Evolutionary conservation across 2,113 vertebrate genomes (phyloP).

Genomic region (Notothenia coriiceps): DNA sequence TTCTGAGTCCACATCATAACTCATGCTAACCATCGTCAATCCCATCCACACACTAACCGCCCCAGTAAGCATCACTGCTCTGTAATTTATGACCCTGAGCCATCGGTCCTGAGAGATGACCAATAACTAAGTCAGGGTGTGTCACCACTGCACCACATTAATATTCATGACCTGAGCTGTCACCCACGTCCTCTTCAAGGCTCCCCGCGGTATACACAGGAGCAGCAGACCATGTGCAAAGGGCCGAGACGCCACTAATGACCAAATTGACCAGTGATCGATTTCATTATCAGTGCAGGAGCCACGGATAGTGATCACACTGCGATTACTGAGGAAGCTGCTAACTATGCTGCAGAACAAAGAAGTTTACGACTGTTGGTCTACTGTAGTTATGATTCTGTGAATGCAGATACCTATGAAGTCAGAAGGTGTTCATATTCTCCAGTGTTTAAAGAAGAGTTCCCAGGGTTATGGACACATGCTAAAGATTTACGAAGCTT

Average conservation of each 20-base stretch:
- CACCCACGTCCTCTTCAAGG: slow-evolving; percentile 40
- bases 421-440: neutral
- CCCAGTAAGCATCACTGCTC: slow-evolving; percentile 42
- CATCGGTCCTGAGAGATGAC: slow-evolving; percentile 46
- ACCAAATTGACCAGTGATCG: slow-evolving; percentile 62
- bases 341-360: neutral
- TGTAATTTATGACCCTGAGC: slow-evolving; percentile 45
- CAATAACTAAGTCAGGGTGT: slow-evolving; percentile 66
- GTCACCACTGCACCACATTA: slow-evolving; percentile 64
- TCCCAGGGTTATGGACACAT: neutral
- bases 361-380: neutral
- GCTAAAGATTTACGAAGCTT: slow-evolving; percentile 13
- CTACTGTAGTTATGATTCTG: slow-evolving; percentile 8
- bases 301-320: slow-evolving; percentile 56
- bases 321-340: slow-evolving; percentile 24
- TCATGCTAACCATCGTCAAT: slow-evolving; percentile 40
- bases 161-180: slow-evolving; percentile 65
- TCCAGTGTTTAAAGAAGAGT: neutral
- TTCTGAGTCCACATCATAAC: slow-evolving; percentile 44
- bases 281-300: slow-evolving; percentile 64
- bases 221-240: neutral
- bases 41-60: slow-evolving; percentile 54
- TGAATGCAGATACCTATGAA: neutral
- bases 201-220: neutral
- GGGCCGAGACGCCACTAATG: slow-evolving; percentile 36